These are phyloP conservation scores for Crenichthys baileyi DNA, from an alignment of 2,797 vertebrate species.

Conservation along the genomic window DNA sequence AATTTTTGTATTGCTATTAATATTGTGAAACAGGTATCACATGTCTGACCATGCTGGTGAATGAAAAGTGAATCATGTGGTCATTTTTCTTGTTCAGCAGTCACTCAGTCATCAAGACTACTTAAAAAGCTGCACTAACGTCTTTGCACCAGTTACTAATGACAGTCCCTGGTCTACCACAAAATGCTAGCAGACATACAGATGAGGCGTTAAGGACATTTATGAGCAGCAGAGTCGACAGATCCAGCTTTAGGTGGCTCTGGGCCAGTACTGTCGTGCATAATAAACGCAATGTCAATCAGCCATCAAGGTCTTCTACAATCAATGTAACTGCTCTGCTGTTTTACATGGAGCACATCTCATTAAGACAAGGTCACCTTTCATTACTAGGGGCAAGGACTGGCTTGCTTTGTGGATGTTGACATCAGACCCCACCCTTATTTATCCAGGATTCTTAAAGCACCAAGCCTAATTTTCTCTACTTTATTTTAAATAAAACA, in stretches of 20 bases:
- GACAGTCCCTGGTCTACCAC: slow-evolving; percentile 7
- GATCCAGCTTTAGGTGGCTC: slow-evolving; percentile 67
- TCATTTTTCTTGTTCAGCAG: slow-evolving; percentile 56
- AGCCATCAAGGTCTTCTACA: slow-evolving; percentile 72
- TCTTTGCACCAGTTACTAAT: slow-evolving; percentile 30
- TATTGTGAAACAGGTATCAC: background rate
- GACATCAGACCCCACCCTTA: slow-evolving; percentile 41
- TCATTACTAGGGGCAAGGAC: slow-evolving; percentile 70
- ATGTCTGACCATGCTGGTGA: too few relatives aligned
- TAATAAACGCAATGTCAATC: slow-evolving; percentile 80
- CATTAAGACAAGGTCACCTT: slow-evolving; percentile 80
- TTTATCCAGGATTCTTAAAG: slow-evolving; percentile 30
- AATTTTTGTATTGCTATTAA: background rate
- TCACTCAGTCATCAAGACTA: slow-evolving; percentile 48
- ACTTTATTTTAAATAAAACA: slow-evolving; percentile 44
- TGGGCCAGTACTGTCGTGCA: slow-evolving; percentile 76
- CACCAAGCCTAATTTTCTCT: slow-evolving; percentile 19
- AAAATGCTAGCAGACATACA: slow-evolving; percentile 65
- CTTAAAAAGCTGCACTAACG: slow-evolving; percentile 35
- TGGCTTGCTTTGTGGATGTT: slow-evolving; percentile 46
- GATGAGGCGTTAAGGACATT: slow-evolving; percentile 74
- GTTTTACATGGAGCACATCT: slow-evolving; percentile 70
- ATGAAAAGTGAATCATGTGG: background rate
- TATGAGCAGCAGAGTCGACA: slow-evolving; percentile 59
- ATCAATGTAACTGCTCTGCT: slow-evolving; percentile 71